A percentile compares a stretch with the other conserved stretches of the same genome.
Evolutionary conservation across 2,888 invertebrate genomes (phyloP).

Genomic region (Diarsia mendica): DNA sequence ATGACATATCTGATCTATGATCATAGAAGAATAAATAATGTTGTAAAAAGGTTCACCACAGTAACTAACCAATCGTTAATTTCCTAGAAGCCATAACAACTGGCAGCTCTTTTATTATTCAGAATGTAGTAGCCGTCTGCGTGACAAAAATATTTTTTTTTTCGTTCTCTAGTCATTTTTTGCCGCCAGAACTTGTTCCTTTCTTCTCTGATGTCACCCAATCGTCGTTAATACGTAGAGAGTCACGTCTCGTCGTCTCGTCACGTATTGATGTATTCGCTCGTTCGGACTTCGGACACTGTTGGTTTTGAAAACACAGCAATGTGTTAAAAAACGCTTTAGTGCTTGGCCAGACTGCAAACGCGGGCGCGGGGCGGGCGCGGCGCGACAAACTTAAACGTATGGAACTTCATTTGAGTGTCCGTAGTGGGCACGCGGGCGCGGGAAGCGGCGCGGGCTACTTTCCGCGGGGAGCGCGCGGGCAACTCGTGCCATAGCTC

Average conservation of each 20-base stretch:
- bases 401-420: too few species aligned
- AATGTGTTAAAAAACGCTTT: too few species aligned
- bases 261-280: not conserved
- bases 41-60: too few species aligned
- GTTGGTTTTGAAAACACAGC: not conserved
- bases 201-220: not conserved
- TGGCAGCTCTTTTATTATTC: conserved; percentile 17
- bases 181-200: not conserved
- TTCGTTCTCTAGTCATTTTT: not conserved
- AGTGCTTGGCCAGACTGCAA: too few species aligned
- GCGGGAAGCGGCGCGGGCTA: too few species aligned
- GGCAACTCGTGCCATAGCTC: too few species aligned
- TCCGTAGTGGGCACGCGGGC: too few species aligned
- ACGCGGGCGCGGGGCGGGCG: too few species aligned
- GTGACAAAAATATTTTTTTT: not conserved
- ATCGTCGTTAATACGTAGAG: not conserved
- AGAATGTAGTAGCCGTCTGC: not conserved
- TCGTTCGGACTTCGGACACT: not conserved
- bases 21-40: too few species aligned
- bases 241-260: not conserved
- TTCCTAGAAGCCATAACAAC: conserved; percentile 25
- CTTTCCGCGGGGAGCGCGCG: too few species aligned
- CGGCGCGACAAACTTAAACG: too few species aligned
- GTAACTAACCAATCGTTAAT: conserved; percentile 1
- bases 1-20: too few species aligned